Evolutionary conservation across 2,888 invertebrate species (phyloP).

Genomic region (Silvanus unidentatus): DNA sequence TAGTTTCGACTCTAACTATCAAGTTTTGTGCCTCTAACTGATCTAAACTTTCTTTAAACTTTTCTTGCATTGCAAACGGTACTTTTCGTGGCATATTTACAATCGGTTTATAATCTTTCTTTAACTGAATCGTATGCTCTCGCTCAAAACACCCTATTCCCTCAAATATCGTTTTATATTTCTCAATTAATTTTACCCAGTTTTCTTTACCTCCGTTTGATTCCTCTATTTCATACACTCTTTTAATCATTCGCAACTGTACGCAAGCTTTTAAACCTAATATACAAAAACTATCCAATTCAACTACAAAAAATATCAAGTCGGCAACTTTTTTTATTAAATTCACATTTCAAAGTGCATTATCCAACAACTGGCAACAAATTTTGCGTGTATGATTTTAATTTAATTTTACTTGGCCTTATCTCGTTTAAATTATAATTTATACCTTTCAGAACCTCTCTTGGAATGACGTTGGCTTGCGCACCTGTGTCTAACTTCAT

Average conservation of each 20-base stretch:
- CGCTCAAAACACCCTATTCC: slow-evolving; percentile 18
- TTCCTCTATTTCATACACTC: slow-evolving; percentile 7
- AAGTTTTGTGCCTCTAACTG: slow-evolving; percentile 11
- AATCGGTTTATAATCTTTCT: slow-evolving; percentile 14
- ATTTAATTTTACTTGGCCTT: slow-evolving; percentile 8
- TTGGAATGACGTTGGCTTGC: slow-evolving; percentile 12
- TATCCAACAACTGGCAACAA: slow-evolving; percentile 9
- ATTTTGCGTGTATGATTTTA: slow-evolving; percentile 13
- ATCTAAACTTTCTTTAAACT: slow-evolving; percentile 13
- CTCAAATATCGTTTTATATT: slow-evolving; percentile 17
- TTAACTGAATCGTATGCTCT: slow-evolving; percentile 18
- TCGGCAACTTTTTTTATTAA: slow-evolving; percentile 5
- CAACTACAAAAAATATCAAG: slow-evolving; percentile 10
- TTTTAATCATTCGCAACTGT: slow-evolving; percentile 12
- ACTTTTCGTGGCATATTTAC: slow-evolving; percentile 12
- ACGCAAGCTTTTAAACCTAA: slow-evolving; percentile 11
- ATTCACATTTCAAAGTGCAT: slow-evolving; percentile 11
- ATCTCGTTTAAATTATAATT: slow-evolving; percentile 2
- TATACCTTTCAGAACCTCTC: slow-evolving; percentile 3
- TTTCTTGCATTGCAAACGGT: slow-evolving; percentile 12
- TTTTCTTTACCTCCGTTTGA: slow-evolving; percentile 3
- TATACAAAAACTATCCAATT: slow-evolving; percentile 8
- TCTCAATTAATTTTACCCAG: slow-evolving; percentile 9
- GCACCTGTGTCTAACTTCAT: slow-evolving; percentile 16
- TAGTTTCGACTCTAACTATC: slow-evolving; percentile 7